These are phyloP conservation scores for Notospermus geniculatus DNA, from an alignment of 1,140 invertebrate species.

Conservation along the genomic window DNA sequence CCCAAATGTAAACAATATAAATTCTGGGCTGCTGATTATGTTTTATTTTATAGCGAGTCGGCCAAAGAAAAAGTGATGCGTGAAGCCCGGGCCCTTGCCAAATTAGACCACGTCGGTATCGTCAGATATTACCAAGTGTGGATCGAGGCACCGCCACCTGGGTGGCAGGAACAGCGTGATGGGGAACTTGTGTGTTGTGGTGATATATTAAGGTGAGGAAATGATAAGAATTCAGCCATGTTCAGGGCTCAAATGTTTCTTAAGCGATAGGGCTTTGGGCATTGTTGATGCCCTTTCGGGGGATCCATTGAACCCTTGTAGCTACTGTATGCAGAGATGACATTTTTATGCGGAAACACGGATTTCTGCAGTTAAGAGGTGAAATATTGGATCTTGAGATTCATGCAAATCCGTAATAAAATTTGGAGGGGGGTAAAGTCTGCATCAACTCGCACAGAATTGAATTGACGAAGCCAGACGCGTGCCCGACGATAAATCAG, in stretches of 20 bases:
- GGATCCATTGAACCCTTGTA: too few species aligned
- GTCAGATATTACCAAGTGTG: slow-evolving; percentile 93
- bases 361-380: too few species aligned
- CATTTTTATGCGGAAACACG: too few species aligned
- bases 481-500: too few species aligned
- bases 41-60: slow-evolving; percentile 62
- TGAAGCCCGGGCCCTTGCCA: slow-evolving; percentile 91
- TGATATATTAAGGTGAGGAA: slow-evolving; percentile 24
- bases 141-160: slow-evolving; percentile 83
- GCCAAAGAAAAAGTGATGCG: slow-evolving; percentile 83
- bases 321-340: too few species aligned
- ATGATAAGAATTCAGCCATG: neutral
- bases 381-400: too few species aligned
- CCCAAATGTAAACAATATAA: too few species aligned
- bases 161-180: slow-evolving; percentile 83
- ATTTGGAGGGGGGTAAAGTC: too few species aligned
- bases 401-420: too few species aligned
- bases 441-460: too few species aligned
- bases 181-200: slow-evolving; percentile 55
- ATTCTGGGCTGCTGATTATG: too few species aligned
- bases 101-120: slow-evolving; percentile 91
- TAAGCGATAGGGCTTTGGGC: neutral
- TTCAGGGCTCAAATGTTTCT: neutral
- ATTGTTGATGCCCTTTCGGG: neutral
- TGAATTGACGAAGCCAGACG: too few species aligned